Percentiles rank a stretch among this genome's conserved stretches.
These are phyloP conservation scores for Varanus salvator DNA, from an alignment of 2,113 vertebrate species.

Conservation along the genomic window DNA sequence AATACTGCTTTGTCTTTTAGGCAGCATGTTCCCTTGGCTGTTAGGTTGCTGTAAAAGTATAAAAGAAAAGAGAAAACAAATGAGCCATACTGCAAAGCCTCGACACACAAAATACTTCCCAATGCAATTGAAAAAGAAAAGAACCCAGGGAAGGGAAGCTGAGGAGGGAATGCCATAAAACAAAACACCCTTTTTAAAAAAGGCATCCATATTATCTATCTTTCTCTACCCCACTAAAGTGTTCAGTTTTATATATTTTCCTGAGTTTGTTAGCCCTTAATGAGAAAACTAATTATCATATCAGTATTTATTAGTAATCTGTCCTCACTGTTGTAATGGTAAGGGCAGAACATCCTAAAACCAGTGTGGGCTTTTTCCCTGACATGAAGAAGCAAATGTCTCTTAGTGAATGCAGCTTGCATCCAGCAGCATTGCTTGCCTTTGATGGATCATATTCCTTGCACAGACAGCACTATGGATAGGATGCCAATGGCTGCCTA, in stretches of 20 bases:
- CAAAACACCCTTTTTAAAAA: not conserved
- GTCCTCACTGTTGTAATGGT: not conserved
- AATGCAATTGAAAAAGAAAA: not conserved
- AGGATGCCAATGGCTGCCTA: not conserved
- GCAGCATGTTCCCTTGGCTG: not conserved
- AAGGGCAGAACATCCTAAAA: not conserved
- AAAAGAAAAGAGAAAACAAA: not conserved
- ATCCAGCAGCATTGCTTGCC: not conserved
- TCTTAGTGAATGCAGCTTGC: not conserved
- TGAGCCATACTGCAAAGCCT: not conserved
- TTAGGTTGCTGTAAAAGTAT: not conserved
- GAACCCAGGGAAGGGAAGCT: not conserved
- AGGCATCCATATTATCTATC: not conserved
- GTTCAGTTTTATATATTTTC: not conserved
- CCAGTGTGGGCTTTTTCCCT: not conserved
- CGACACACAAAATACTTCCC: constrained; percentile 1
- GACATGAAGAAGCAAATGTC: not conserved
- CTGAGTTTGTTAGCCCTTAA: not conserved
- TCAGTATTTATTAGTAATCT: not conserved
- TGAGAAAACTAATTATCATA: not conserved
- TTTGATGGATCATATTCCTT: not conserved
- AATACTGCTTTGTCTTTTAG: not conserved
- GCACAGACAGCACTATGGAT: not conserved
- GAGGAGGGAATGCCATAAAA: not conserved
- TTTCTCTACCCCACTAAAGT: not conserved